Evolutionary conservation across 2,888 invertebrate genomes (phyloP).

Genomic region (Lordiphosa fenestrarum): DNA sequence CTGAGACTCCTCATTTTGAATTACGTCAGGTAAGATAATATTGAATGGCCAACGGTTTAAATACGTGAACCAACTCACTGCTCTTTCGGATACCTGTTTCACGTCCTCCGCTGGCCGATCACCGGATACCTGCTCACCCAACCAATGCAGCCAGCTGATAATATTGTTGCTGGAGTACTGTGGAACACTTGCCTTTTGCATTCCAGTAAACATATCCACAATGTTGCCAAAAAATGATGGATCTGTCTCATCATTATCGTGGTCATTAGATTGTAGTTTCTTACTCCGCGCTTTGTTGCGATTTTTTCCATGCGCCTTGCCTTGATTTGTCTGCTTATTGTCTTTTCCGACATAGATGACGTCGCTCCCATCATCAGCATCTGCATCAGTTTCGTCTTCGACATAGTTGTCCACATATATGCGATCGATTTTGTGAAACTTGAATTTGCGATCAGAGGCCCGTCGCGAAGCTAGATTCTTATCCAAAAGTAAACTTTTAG

Average conservation of each 20-base stretch:
- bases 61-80: constrained; percentile 67
- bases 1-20: constrained; percentile 53
- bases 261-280: constrained; percentile 27
- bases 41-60: constrained; percentile 79
- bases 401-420: constrained; percentile 58
- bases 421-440: constrained; percentile 76
- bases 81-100: constrained; percentile 34
- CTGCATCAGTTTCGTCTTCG: constrained; percentile 47
- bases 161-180: constrained; percentile 56
- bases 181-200: constrained; percentile 8
- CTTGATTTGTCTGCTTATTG: constrained; percentile 28
- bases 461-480: constrained; percentile 28
- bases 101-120: constrained; percentile 26
- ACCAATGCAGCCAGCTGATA: constrained; percentile 75
- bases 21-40: constrained; percentile 70
- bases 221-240: constrained; percentile 46
- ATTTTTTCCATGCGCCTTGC: not conserved
- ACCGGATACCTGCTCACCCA: constrained; percentile 43
- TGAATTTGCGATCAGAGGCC: constrained; percentile 61
- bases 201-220: constrained; percentile 37
- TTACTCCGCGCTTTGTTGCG: not conserved
- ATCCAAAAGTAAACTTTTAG: constrained; percentile 1
- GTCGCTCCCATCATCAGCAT: constrained; percentile 42
- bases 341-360: constrained; percentile 11
- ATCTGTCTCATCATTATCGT: constrained; percentile 43